Conservation (phyloP, 1,140 invertebrate species). For the Gonatopus flavifemur region DNA sequence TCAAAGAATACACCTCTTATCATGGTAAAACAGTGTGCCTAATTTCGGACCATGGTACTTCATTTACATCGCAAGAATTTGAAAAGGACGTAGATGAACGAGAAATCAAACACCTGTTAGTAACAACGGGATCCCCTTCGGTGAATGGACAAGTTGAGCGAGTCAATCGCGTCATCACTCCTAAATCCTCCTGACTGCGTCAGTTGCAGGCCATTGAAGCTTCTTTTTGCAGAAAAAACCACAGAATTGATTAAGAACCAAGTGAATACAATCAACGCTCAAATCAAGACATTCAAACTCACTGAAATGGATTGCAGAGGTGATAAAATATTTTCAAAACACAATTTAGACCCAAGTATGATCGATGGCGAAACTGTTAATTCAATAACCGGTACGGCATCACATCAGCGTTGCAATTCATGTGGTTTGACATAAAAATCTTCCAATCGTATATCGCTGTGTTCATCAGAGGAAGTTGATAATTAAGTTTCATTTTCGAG, state of each 20-base stretch:
- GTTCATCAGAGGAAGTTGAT: too few species aligned
- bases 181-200: too few species aligned
- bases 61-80: background rate
- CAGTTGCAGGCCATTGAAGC: too few species aligned
- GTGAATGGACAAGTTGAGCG: slow-evolving; percentile 19
- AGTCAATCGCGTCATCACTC: slow-evolving; percentile 22
- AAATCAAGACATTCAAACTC: too few species aligned
- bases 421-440: too few species aligned
- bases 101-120: slow-evolving; percentile 11
- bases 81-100: slow-evolving; percentile 2
- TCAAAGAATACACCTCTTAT: background rate
- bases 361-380: slow-evolving; percentile 27
- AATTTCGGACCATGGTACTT: background rate
- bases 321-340: slow-evolving; percentile 32
- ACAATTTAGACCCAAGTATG: slow-evolving; percentile 21
- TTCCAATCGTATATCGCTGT: too few species aligned
- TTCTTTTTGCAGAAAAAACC: too few species aligned
- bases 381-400: too few species aligned
- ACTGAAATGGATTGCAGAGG: slow-evolving; percentile 23
- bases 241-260: slow-evolving; percentile 20
- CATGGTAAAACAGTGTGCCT: background rate
- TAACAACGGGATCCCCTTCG: slow-evolving; percentile 25
- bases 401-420: too few species aligned
- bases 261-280: too few species aligned
- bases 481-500: too few species aligned